Percentiles rank a stretch among this genome's conserved stretches.
These are phyloP conservation scores for Tanypteryx hageni DNA, from an alignment of 2,888 invertebrate species.

Conservation along the genomic window DNA sequence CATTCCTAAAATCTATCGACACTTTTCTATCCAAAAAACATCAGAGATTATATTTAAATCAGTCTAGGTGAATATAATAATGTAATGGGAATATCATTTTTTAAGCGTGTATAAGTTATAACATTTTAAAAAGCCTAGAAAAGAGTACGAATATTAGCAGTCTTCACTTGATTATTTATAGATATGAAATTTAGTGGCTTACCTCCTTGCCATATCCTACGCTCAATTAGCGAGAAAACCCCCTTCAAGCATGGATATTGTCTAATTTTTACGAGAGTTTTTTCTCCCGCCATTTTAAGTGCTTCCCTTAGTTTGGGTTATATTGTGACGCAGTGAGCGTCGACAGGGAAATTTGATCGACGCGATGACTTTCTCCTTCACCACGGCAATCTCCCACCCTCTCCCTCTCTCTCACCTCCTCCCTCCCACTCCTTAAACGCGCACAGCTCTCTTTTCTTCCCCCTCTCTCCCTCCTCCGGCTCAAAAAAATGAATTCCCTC, in stretches of 20 bases:
- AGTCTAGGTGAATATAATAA: no score
- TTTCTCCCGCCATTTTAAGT: conserved; percentile 17
- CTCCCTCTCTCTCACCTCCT: not conserved
- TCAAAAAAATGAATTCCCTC: conserved; percentile 23
- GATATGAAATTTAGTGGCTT: conserved; percentile 2
- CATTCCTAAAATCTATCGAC: no score
- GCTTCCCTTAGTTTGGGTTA: conserved; percentile 37
- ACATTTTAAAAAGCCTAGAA: no score
- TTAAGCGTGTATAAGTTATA: no score
- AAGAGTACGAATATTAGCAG: not conserved
- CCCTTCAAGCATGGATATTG: conserved; percentile 20
- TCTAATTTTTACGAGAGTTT: conserved; percentile 26
- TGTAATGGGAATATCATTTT: no score
- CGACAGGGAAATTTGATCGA: conserved; percentile 59
- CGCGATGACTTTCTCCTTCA: conserved; percentile 51
- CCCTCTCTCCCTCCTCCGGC: not conserved
- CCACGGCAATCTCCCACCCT: not conserved
- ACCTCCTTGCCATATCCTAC: not conserved
- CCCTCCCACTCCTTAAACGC: not conserved
- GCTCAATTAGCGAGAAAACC: not conserved
- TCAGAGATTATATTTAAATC: no score
- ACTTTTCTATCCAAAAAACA: no score
- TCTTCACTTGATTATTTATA: conserved; percentile 8
- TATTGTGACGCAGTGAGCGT: not conserved
- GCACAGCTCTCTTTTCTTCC: not conserved